Percentiles rank a stretch among this genome's conserved stretches.
Conservation (phyloP, 2,888 invertebrate species). For the Himalopsyche tibetana region DNA sequence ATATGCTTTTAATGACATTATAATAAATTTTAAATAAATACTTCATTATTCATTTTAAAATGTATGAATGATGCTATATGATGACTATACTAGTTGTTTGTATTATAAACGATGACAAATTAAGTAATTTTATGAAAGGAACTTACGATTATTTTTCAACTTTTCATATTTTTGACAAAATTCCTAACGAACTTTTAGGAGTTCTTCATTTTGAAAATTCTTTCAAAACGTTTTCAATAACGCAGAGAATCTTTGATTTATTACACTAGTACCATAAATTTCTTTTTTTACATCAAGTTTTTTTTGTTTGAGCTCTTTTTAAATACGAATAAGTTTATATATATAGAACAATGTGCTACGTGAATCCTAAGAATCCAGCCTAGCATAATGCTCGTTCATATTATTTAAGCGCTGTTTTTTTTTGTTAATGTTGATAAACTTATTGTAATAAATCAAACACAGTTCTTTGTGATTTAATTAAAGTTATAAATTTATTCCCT, state of each 20-base stretch:
- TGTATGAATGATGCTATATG: too few relatives aligned
- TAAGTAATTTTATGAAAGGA: too few relatives aligned
- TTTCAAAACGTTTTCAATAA: slow-evolving; percentile 15
- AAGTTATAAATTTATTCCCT: slow-evolving; percentile 60
- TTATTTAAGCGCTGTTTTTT: background rate
- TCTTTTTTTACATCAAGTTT: background rate
- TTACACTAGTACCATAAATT: background rate
- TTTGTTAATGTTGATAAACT: background rate
- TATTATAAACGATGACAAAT: too few relatives aligned
- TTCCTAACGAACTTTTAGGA: background rate
- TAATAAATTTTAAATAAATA: too few relatives aligned
- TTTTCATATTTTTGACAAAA: background rate
- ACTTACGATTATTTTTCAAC: too few relatives aligned
- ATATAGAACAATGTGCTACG: background rate
- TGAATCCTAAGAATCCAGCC: background rate
- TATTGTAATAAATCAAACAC: slow-evolving; percentile 50
- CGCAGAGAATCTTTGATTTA: background rate
- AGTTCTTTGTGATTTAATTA: slow-evolving; percentile 57
- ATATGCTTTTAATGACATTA: too few relatives aligned
- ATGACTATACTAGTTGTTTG: too few relatives aligned
- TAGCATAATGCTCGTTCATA: background rate
- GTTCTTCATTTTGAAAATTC: background rate
- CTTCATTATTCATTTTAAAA: too few relatives aligned
- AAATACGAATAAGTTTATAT: background rate
- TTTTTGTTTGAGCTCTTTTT: background rate